Conservation (phyloP, 2,888 invertebrate genomes). For the Lottia scabra region DNA sequence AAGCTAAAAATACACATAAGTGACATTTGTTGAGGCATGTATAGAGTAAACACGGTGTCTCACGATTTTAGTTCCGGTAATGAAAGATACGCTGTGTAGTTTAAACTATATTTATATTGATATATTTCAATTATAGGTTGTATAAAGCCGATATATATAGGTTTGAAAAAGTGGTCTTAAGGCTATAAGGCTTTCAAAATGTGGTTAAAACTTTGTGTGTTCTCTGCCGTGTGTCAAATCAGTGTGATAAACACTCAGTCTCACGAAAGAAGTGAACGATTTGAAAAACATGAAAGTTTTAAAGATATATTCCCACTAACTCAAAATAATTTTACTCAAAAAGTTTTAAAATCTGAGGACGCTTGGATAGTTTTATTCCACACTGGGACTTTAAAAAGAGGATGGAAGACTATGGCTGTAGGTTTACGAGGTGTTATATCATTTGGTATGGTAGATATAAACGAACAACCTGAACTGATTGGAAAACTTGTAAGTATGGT, state of each 20-base stretch:
- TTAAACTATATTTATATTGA: too few relatives aligned
- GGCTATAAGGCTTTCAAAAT: too few relatives aligned
- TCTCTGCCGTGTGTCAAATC: not conserved
- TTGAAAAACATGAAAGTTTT: constrained; percentile 39
- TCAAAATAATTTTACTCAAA: constrained; percentile 41
- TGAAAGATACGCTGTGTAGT: too few relatives aligned
- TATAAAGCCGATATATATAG: too few relatives aligned
- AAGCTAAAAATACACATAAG: too few relatives aligned
- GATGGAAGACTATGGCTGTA: constrained; percentile 51
- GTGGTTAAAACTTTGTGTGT: not conserved
- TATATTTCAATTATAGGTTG: too few relatives aligned
- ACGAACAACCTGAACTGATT: constrained; percentile 33
- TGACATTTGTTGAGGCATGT: too few relatives aligned
- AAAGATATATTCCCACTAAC: constrained; percentile 48
- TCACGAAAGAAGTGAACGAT: not conserved
- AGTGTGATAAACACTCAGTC: not conserved
- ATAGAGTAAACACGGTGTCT: too few relatives aligned
- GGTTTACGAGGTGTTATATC: constrained; percentile 45
- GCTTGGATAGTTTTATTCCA: constrained; percentile 53
- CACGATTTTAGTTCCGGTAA: not conserved
- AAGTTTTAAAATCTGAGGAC: constrained; percentile 40
- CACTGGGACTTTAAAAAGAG: constrained; percentile 36
- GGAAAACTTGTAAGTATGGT: constrained; percentile 39
- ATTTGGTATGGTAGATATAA: constrained; percentile 45
- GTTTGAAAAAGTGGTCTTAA: too few relatives aligned